Base-by-base conservation (phyloP, 2,888 invertebrate genomes). In the Yponomeuta plumbellus region DNA sequence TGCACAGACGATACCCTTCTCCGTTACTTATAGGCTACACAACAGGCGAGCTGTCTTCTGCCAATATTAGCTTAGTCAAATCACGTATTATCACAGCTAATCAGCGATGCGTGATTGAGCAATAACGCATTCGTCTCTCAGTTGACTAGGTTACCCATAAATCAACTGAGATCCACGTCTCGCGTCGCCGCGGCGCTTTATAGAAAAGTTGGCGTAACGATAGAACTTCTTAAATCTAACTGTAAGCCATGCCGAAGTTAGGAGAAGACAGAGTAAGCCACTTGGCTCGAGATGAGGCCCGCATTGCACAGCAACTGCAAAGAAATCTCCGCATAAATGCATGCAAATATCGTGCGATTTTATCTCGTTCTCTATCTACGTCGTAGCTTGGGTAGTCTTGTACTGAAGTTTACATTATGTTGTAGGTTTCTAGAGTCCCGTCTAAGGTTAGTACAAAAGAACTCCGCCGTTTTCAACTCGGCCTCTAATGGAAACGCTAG, bases 151-250 rank as follows among this genome's bases (percentile, higher is more conserved):
- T 68, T 69, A 70, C 68, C 69, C 79, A 80, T 83, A 83, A 81
- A 83, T 83, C 81, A 81, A 80, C 76, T 80, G 78, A 77, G 80
- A 79, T 70, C 79, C 80, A 11, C 34, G 79, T 75, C 77, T 68
- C 72, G 73, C 77, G 78, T 77, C 80, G 75, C 71, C 76, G 74
- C 73, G 68, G 73, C 75, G 72, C 74, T 73, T 74, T 84, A 80
- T 80, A 81, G 80, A 81, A 84, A 86, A 82, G 76, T 85, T 85
- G 44, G 44, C 68, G 74, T 84, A 85, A 85, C 85, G 84, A 83
- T 80, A 76, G 76, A 86, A 86, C 80, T 86, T 85, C 73, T 74
- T 72, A 68, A 68, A 69, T 69, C 68, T 68, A 70, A 68, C 68
- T 70, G 67, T 68, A 68, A 69, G 69, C 70, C 68, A 75, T 77